Base-by-base conservation (phyloP, 2,797 vertebrate genomes). In the Lepus oiostolus region DNA sequence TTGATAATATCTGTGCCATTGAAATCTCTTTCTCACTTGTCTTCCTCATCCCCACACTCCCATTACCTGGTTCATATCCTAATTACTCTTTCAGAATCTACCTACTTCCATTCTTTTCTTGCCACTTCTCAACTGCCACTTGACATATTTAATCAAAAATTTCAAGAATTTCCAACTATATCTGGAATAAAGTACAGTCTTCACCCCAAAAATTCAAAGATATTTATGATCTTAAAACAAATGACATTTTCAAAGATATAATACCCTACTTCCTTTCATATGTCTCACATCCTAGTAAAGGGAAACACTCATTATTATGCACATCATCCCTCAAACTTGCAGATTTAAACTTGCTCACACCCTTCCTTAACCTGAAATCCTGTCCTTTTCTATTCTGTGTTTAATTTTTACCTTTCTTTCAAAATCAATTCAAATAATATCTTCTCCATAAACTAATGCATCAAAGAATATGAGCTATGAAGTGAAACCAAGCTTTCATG, bases 401-500 rank as follows among this genome's bases (percentile, higher is more conserved):
- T 87, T 9, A 84, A n/a, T 80, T 63, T 77, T 80, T 21, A 35
- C 2, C 28, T 54, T 95, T 65, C 35, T 91, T 93, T 65, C 65
- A 83, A 84, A 86, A 65, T 47, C 13, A 60, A 21, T 83, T 85
- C 35, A 62, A 65, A 74, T 52, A 68, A 63, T 70, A 19, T 32
- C n/a, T 28, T 62, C 3, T 74, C 58, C 10, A 42, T 77, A 79
- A 58, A 65, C 42, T 38, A 26, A 28, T n/a, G 72, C 3, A 5
- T 96, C 32, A 90, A 80, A 42, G 38, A 54, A 54, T 5, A 30
- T 19, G 13, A 79, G 19, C 4, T 60, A 16, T n/a, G 7, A 92
- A 47, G 32, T 13, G 13, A 8, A 22, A 67, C 5, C 13, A 28
- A 58, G 67, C 17, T 38, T 5, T 62, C 50, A 10, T 35, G 22